phyloP scores from a whole-genome alignment of 2,113 vertebrate species.

The Ibidorhyncha struthersii region DNA sequence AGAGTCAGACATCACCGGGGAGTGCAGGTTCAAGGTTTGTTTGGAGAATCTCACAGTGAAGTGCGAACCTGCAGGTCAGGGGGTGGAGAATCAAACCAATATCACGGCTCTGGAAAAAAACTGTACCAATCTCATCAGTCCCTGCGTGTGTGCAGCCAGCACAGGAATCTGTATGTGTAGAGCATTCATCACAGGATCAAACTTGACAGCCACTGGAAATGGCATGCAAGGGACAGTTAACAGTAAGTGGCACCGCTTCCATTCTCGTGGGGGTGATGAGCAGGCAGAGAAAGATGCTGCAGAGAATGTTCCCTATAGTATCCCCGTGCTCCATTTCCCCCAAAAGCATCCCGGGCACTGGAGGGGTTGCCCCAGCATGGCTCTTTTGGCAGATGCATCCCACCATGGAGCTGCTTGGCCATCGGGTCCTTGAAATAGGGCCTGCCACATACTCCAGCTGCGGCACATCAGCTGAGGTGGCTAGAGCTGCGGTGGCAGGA shows the following conservation, averaged over 20 bases:
- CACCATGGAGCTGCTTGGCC: not conserved
- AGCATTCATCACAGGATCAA: not conserved
- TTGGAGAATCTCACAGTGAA: fast-evolving
- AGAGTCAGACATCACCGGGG: fast-evolving
- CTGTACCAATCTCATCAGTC: not conserved
- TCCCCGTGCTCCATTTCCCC: fast-evolving
- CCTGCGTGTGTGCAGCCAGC: fast-evolving
- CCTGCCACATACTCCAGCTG: not conserved
- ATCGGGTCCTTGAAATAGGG: not conserved
- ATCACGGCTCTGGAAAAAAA: fast-evolving
- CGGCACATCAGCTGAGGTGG: not conserved
- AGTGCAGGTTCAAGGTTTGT: not conserved
- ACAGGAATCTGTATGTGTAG: fast-evolving
- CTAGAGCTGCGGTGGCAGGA: not conserved
- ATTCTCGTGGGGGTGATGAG: not conserved
- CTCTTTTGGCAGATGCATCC: not conserved
- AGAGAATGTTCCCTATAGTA: fast-evolving
- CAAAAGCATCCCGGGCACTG: fast-evolving
- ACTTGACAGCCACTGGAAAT: not conserved
- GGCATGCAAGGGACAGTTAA: fast-evolving
- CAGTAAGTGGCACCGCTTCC: not conserved
- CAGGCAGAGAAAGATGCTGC: not conserved
- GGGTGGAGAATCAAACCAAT: not conserved
- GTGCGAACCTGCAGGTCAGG: not conserved
- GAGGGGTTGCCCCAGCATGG: not conserved